Conservation (phyloP, 2,797 vertebrate species). For the Paguma larvata region DNA sequence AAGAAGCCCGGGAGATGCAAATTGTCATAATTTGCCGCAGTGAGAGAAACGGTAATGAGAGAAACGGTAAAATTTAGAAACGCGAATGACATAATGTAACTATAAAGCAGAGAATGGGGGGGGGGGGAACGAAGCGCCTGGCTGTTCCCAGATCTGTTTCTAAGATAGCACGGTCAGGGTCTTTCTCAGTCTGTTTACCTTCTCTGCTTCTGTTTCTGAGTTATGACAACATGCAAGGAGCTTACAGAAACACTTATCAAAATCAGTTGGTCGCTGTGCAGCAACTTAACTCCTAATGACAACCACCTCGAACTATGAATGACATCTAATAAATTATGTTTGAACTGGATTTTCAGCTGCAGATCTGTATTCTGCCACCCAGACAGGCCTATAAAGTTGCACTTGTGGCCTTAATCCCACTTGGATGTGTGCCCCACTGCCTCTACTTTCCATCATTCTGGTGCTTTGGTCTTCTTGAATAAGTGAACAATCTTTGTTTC, state of each 20-base stretch:
- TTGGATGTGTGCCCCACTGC: conserved; percentile 89
- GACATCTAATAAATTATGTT: conserved; percentile 87
- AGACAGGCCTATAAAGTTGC: conserved; percentile 85
- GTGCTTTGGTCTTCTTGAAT: conserved; percentile 87
- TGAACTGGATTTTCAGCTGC: conserved; percentile 82
- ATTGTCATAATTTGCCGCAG: neutral
- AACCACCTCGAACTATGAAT: conserved; percentile 86
- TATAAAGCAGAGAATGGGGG: neutral
- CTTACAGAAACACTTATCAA: conserved; percentile 85
- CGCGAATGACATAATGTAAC: neutral
- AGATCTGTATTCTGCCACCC: conserved; percentile 85
- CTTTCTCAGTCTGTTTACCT: neutral
- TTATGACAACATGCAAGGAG: conserved; percentile 85
- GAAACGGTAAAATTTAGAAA: neutral
- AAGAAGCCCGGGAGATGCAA: neutral
- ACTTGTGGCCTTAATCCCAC: conserved; percentile 89
- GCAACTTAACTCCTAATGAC: conserved; percentile 85
- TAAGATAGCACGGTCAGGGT: neutral
- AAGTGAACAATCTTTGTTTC: conserved; percentile 92
- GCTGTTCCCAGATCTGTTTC: neutral
- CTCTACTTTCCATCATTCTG: conserved; percentile 86
- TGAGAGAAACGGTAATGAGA: neutral
- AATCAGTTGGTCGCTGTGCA: conserved; percentile 80
- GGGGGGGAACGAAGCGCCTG: neutral
- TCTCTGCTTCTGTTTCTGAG: conserved; percentile 70